phyloP scores from a whole-genome alignment of 2,888 invertebrate species.

The Xanthorhoe spadicearia region DNA sequence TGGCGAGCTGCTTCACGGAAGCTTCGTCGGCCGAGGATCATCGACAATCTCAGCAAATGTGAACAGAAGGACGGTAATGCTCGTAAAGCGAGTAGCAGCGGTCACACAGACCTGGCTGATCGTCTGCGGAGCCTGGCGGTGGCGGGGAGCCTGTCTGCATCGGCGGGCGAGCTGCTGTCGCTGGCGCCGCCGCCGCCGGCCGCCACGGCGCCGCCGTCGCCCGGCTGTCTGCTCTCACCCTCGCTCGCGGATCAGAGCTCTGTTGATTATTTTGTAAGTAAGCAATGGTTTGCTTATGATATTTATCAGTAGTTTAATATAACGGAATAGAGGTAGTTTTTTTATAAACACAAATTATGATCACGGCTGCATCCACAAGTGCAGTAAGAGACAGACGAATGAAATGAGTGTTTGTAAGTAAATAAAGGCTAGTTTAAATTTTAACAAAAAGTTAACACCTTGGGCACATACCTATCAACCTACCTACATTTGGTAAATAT shows the following conservation, averaged over 20 bases:
- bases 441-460: no score
- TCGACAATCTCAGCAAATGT: constrained; percentile 75
- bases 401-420: no score
- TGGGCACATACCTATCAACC: no score
- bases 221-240: constrained; percentile 74
- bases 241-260: constrained; percentile 77
- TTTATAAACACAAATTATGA: no score
- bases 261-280: constrained; percentile 70
- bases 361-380: no score
- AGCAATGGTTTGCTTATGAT: background rate
- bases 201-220: constrained; percentile 80
- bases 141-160: constrained; percentile 77
- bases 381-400: no score
- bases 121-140: constrained; percentile 76
- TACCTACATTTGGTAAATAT: no score
- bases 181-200: constrained; percentile 78
- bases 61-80: constrained; percentile 61
- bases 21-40: constrained; percentile 76
- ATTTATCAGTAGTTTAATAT: background rate
- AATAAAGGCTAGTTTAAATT: no score
- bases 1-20: constrained; percentile 82
- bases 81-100: constrained; percentile 56
- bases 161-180: constrained; percentile 75
- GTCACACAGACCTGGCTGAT: constrained; percentile 78
- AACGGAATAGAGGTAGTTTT: background rate